These are phyloP conservation scores for Anableps anableps DNA, from an alignment of 2,797 vertebrate genomes.

Conservation along the genomic window DNA sequence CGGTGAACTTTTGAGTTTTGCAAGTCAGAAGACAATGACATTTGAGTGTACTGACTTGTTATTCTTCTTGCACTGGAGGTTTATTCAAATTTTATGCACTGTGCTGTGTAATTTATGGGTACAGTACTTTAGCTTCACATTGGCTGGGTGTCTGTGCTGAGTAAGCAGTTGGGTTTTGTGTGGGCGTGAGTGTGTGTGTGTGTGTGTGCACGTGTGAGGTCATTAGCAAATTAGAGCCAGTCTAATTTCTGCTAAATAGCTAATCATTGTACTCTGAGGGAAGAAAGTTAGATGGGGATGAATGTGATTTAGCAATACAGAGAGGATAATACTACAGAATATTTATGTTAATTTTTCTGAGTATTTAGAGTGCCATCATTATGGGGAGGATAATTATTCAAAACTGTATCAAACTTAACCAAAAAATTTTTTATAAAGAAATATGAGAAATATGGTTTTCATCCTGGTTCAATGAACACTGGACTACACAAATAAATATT, in stretches of 20 bases:
- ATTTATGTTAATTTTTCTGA: background rate
- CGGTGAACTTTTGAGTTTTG: slow-evolving; percentile 56
- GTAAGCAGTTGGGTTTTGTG: slow-evolving; percentile 35
- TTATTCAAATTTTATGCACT: slow-evolving; percentile 22
- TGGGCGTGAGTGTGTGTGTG: background rate
- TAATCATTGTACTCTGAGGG: slow-evolving; percentile 52
- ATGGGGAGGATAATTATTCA: background rate
- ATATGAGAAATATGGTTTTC: background rate
- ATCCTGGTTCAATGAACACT: background rate
- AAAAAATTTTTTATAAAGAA: background rate
- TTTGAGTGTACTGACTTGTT: slow-evolving; percentile 41
- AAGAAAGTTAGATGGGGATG: slow-evolving; percentile 32
- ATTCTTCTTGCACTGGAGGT: slow-evolving; percentile 21
- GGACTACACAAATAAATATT: background rate
- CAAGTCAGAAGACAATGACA: slow-evolving; percentile 21
- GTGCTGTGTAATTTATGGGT: slow-evolving; percentile 6
- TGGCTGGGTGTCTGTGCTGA: slow-evolving; percentile 50
- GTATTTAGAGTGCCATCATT: slow-evolving; percentile 3
- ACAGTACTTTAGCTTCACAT: slow-evolving; percentile 16
- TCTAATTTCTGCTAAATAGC: slow-evolving; percentile 64
- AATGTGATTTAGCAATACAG: slow-evolving; percentile 22
- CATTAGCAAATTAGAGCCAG: slow-evolving; percentile 60
- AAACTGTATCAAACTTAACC: background rate
- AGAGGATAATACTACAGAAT: background rate
- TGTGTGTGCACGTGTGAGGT: slow-evolving; percentile 34